These are phyloP conservation scores for Balearica regulorum DNA, from an alignment of 2,797 vertebrate species.

Conservation along the genomic window DNA sequence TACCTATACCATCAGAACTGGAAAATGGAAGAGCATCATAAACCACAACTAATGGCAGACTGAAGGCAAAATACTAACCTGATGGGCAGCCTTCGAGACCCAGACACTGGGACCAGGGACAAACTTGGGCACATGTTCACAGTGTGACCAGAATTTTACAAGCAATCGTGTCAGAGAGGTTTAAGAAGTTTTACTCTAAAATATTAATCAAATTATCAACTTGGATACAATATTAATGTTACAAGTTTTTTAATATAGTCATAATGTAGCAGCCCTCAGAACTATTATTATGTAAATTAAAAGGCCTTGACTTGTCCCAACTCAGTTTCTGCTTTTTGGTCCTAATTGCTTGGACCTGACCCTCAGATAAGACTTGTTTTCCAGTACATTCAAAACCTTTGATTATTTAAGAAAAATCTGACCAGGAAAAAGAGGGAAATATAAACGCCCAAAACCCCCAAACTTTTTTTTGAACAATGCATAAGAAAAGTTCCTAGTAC, in stretches of 20 bases:
- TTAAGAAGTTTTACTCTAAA: background rate
- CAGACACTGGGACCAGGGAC: background rate
- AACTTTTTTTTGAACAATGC: background rate
- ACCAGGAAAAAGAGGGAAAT: background rate
- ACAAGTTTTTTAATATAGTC: background rate
- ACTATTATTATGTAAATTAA: background rate
- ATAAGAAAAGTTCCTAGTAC: background rate
- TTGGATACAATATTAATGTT: background rate
- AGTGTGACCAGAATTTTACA: rapidly evolving
- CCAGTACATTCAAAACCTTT: background rate
- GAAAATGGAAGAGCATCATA: rapidly evolving
- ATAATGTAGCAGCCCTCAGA: background rate
- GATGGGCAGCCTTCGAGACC: background rate
- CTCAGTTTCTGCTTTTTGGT: background rate
- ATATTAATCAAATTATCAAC: background rate
- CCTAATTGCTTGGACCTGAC: background rate
- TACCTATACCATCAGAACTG: background rate
- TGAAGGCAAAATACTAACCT: background rate
- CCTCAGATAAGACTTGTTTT: background rate
- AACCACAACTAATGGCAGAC: background rate
- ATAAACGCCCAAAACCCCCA: no score
- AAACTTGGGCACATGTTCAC: background rate
- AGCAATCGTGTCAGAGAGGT: background rate
- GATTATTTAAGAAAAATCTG: background rate
- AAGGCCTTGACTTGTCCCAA: background rate